Base-by-base conservation (phyloP, 2,888 invertebrate species). In the Holacanthella duospinosa region DNA sequence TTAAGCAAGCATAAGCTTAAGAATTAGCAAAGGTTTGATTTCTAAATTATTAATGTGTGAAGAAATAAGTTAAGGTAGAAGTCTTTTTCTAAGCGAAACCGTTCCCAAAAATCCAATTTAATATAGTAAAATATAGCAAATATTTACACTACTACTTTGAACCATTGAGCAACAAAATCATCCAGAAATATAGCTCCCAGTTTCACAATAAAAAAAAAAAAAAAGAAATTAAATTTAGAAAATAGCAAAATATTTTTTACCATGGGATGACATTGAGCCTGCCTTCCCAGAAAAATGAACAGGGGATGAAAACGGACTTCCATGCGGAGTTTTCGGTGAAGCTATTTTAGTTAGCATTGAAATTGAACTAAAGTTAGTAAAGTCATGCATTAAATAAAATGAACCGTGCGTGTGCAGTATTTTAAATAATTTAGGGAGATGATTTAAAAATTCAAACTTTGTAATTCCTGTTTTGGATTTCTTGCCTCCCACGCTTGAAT, bases 301-400 rank as follows among this genome's bases (percentile, higher is more conserved):
- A 76, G 85, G 84, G 78, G 84, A 84, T 79, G 83, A 81, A 78
- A 83, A 83, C 75, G 84, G 84, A 78, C 83, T 83, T 79, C 80
- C 71, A 65, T 69, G 70, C 21, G 71, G 70, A 66, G 70, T 73
- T 68, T 68, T 68, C 64, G 64, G 62, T 64, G 63, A 55, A 55
- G 59, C 56, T 53, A 43, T 27, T 58, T 63, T 44, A 60, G 54
- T 65, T 57, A 27, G 48, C 16, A 36, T 9, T 48, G 6, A 48
- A 48, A 21, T 9, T n/a, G 16, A 48, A 48, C 48, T 48, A 4
- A 48, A 48, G 48, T 48, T 48, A 48, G 21, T 48, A 48, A 61
- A 25, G 61, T 55, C 65, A 65, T 65, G 65, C 48, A 48, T n/a
- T 48, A 21, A 48, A 9, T 48, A 48, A 48, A 21, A 9, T 4